Conservation (phyloP, 2,113 vertebrate species). For the Pelobates fuscus region DNA sequence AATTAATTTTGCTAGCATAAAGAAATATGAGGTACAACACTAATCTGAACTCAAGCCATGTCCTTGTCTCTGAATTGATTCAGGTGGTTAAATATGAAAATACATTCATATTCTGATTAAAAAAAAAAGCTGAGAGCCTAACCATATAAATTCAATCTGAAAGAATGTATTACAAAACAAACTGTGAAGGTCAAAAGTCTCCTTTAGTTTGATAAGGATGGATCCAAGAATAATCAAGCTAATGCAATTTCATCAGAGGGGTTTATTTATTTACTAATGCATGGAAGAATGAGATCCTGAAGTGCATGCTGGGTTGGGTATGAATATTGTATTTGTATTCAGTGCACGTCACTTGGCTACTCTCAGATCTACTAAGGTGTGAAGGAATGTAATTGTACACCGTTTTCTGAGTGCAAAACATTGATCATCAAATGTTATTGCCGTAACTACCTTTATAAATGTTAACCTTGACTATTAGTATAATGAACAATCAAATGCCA, state of each 20-base stretch:
- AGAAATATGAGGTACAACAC: constrained; percentile 22
- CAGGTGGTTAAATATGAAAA: constrained; percentile 41
- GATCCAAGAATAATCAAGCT: neutral
- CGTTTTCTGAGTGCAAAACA: too few relatives aligned
- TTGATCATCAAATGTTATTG: too few relatives aligned
- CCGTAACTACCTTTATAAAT: too few relatives aligned
- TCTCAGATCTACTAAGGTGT: neutral
- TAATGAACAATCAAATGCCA: too few relatives aligned
- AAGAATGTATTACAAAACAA: constrained; percentile 43
- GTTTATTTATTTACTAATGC: neutral
- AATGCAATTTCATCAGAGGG: neutral
- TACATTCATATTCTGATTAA: constrained; percentile 41
- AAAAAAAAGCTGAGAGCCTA: constrained; percentile 29
- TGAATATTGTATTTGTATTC: neutral
- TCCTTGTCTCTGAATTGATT: constrained; percentile 42
- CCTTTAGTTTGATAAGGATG: constrained; percentile 14
- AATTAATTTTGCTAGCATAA: constrained; percentile 33
- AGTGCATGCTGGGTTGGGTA: neutral
- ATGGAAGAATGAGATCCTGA: neutral
- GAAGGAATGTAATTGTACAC: too few relatives aligned
- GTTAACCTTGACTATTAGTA: too few relatives aligned
- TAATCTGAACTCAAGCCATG: constrained; percentile 36
- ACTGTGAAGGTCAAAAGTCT: constrained; percentile 41
- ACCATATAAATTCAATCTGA: constrained; percentile 36
- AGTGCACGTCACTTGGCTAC: neutral